phyloP scores from a whole-genome alignment of 2,797 vertebrate genomes.

The Loriculus beryllinus region DNA sequence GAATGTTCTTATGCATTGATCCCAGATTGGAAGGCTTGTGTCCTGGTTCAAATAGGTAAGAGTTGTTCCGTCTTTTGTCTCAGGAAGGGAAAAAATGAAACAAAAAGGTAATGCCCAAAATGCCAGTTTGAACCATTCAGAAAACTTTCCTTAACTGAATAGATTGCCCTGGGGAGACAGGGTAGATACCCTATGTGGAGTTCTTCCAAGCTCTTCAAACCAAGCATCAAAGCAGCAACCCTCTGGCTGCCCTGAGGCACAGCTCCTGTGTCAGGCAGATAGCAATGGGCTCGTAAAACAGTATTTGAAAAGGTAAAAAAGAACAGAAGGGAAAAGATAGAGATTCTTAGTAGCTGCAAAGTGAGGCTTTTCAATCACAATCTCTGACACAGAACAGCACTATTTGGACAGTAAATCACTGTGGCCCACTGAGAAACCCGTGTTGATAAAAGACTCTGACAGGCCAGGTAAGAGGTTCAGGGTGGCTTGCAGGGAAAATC shows the following conservation, averaged over 20 bases:
- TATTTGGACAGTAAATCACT: conserved; percentile 65
- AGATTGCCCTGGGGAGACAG: neutral
- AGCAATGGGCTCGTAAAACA: conserved; percentile 51
- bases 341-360: conserved; percentile 50
- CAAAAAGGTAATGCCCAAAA: neutral
- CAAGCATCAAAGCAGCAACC: conserved; percentile 51
- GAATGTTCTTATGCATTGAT: neutral
- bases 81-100: neutral
- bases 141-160: neutral
- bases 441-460: conserved; percentile 59
- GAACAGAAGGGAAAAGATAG: neutral
- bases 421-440: conserved; percentile 36
- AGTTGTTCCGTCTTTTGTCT: neutral
- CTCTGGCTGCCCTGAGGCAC: conserved; percentile 41
- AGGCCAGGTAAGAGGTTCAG: conserved; percentile 41
- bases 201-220: conserved; percentile 52
- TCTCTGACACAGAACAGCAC: conserved; percentile 63
- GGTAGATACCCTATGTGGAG: neutral
- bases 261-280: conserved; percentile 41
- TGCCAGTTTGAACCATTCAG: neutral
- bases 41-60: neutral
- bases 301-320: conserved; percentile 46
- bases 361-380: conserved; percentile 34
- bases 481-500: conserved; percentile 65
- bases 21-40: neutral